Conservation (phyloP, 2,113 vertebrate species). For the Potamarius usumacintae region DNA sequence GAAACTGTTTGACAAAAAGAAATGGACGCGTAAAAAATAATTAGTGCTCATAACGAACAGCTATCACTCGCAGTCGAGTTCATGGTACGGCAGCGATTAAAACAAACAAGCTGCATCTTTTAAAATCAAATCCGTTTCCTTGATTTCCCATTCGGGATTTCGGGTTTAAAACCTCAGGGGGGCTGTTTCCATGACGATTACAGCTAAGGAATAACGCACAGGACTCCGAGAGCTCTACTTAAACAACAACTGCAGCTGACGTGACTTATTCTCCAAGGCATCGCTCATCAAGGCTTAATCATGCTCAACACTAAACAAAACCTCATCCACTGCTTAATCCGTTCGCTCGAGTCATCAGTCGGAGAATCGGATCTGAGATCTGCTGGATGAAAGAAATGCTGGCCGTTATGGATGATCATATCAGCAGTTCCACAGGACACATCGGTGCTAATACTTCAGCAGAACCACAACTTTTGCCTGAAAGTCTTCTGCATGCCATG, state of each 20-base stretch:
- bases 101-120: no score
- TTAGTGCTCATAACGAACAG: background rate
- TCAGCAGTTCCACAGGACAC: conserved; percentile 6
- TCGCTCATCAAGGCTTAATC: background rate
- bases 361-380: background rate
- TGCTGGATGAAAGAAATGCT: background rate
- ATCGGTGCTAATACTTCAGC: no score
- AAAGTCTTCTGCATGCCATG: background rate
- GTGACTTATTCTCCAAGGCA: background rate
- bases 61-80: background rate
- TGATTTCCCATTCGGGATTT: background rate
- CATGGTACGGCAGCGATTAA: background rate
- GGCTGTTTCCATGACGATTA: background rate
- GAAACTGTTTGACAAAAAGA: no score
- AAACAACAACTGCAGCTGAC: background rate
- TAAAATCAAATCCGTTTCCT: background rate
- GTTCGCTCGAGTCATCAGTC: background rate
- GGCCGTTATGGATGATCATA: background rate
- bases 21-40: no score
- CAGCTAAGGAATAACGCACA: background rate
- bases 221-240: background rate
- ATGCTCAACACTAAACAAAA: background rate
- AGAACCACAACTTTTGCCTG: background rate
- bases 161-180: background rate
- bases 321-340: background rate